Evolutionary conservation across 2,113 vertebrate species (phyloP), one percentile per base, ranked within the genome.

Genomic region (Eurypyga helias): DNA sequence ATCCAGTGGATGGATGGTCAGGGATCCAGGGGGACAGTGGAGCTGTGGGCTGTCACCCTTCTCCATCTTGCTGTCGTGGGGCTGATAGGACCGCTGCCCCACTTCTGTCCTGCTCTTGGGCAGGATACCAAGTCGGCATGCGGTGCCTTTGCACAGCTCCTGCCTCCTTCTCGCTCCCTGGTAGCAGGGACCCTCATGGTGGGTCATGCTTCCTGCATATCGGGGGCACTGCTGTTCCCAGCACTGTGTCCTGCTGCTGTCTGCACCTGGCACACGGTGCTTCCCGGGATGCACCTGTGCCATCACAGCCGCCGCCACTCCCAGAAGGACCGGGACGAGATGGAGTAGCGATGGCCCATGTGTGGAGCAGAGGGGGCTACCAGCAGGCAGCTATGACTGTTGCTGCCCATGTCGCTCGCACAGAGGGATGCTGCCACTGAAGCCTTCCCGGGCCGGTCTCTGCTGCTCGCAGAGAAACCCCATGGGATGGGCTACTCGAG

Each of bases 371-470:
- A 72, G 29, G 4, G 9, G 17, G 33, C 33, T 76, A 8, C 78
- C 70, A 85, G 86, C 38, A 79, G 33, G 66, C 28, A 46, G 14
- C 33, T 1, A 3, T 25, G 77, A 10, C 77, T 55, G 67, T 29
- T 33, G 5, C 65, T 41, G 19, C 69, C 14, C 0, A 0, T 21
- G 69, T 62, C 6, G 46, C n/a, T 15, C 6, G 3, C 0, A 0
- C 41, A 4, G 18, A n/a, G 67, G 77, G 52, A 45, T 78, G 79
- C 49, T 88, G 48, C 75, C 54, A 6, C 36, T 36, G 66, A 23
- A 55, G 29, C 34, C 20, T 83, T 54, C 28, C 9, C 5, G 70
- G 60, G 17, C 6, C 57, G 48, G 15, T 23, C 9, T 70, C 62
- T 45, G 57, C 54, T 86, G 62, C 51, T 66, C 52, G n/a, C 51